These are phyloP conservation scores for Furcifer pardalis DNA, from an alignment of 2,797 vertebrate genomes.

Conservation along the genomic window DNA sequence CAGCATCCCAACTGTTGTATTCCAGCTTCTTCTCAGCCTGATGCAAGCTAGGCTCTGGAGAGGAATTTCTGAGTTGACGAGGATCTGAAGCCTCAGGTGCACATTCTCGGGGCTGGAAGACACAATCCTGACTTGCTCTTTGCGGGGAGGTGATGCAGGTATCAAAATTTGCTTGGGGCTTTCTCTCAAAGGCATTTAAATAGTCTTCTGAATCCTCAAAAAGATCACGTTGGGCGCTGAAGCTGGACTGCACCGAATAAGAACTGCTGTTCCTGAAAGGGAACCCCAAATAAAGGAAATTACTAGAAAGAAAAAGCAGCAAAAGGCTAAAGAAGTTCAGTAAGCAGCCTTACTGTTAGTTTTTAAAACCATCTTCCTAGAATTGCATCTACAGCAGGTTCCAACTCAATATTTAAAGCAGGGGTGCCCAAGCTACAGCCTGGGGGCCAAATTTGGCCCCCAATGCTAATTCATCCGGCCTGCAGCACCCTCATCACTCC, in stretches of 20 bases:
- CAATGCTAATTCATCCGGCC: too few species aligned
- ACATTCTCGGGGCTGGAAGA: slow-evolving; percentile 77
- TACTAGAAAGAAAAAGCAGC: too few species aligned
- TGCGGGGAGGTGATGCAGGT: slow-evolving; percentile 72
- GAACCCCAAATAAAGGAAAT: slow-evolving; percentile 56
- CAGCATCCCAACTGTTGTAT: slow-evolving; percentile 77
- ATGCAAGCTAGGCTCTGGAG: slow-evolving; percentile 79
- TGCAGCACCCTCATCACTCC: too few species aligned
- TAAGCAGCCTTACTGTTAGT: too few species aligned
- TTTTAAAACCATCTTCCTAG: not conserved
- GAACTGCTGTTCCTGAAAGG: slow-evolving; percentile 82
- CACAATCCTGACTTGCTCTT: slow-evolving; percentile 74
- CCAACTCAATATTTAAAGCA: too few species aligned
- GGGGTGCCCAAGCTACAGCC: too few species aligned
- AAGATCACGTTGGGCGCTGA: slow-evolving; percentile 80
- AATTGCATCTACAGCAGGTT: not conserved
- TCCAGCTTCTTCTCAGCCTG: slow-evolving; percentile 81
- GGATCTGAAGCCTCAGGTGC: slow-evolving; percentile 74
- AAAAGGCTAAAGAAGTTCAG: too few species aligned
- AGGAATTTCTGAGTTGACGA: slow-evolving; percentile 73
- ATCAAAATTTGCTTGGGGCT: slow-evolving; percentile 78
- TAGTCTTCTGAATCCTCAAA: slow-evolving; percentile 89
- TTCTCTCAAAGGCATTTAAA: slow-evolving; percentile 82
- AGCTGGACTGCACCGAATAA: slow-evolving; percentile 72
- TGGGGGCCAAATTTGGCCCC: too few species aligned